Evolutionary conservation across 2,113 vertebrate genomes (phyloP), one percentile per base, ranked within the genome.

Genomic region (Neotoma lepida): DNA sequence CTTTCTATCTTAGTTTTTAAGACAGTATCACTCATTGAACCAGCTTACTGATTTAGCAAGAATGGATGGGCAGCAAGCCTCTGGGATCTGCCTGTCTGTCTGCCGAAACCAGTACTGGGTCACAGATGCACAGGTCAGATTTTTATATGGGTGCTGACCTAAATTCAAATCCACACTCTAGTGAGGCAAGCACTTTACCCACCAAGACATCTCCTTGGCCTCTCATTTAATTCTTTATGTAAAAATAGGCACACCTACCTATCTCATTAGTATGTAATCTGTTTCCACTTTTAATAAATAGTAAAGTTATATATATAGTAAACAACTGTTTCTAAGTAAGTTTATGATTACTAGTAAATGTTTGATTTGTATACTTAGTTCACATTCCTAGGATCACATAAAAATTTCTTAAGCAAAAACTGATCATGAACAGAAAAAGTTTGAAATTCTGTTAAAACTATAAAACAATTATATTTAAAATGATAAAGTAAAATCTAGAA

Each of bases 401-500:
- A 85, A 44, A 85, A 46, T 66, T 85, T 85, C 58, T 63, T 41
- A 44, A 15, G 15, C 81, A 86, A 66, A 86, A 66, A 66, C 17
- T 46, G 41, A 66, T 61, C 22, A 58, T 63, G 41, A 85, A 39
- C 24, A 46, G 41, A 86, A 64, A 44, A 86, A 49, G 58, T 64
- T 1, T 44, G 82, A 66, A 85, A 49, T 17, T 33, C 24, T 84
- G 12, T 44, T 66, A 1, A 20, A 84, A 61, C 4, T 64, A 63
- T 90, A 54, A 81, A 86, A 20, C 66, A 56, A 73, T 66, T 44
- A 81, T 6, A 61, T 41, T 82, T 41, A 17, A 82, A 41, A 61
- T 58, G 33, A 80, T 26, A 93, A 44, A n/a, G 51, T 33, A 93
- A 95, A 76, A 35, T 66, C 49, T 87, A 74, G 66, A 95, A 88